Evolutionary conservation across 1,140 invertebrate species (phyloP).

Genomic region (Aphidius gifuensis): DNA sequence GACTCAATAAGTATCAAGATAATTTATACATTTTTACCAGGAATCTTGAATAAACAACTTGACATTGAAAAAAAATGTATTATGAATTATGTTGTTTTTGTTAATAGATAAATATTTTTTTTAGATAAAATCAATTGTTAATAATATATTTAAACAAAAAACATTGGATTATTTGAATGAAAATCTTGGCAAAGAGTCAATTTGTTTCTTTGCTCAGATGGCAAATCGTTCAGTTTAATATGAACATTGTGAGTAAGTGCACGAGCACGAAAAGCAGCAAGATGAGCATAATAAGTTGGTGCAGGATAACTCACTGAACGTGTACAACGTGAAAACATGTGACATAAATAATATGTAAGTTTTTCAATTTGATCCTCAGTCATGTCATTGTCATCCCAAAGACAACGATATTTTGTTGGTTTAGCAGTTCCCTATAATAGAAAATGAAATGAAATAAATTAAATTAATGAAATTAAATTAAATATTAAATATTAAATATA

Average conservation of each 20-base stretch:
- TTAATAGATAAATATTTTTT: no score
- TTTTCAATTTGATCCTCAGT: conserved; percentile 75
- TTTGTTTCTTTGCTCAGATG: conserved; percentile 29
- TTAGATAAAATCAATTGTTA: no score
- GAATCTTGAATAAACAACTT: no score
- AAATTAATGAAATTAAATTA: conserved; percentile 7
- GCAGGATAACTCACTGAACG: conserved; percentile 88
- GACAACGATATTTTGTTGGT: conserved; percentile 83
- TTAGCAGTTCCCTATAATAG: conserved; percentile 77
- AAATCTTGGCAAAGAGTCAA: conserved; percentile 30
- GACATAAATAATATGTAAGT: conserved; percentile 83
- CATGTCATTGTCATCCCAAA: conserved; percentile 78
- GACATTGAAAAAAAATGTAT: no score
- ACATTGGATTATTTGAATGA: conserved; percentile 41
- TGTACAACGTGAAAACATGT: conserved; percentile 83
- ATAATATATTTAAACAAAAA: conserved; percentile 41
- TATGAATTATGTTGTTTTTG: no score
- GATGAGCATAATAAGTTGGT: conserved; percentile 91
- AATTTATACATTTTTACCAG: no score
- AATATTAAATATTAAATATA: conserved; percentile 1
- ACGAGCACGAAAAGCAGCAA: conserved; percentile 78
- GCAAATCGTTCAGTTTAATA: conserved; percentile 29
- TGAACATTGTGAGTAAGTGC: conserved; percentile 56
- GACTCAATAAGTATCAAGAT: no score
- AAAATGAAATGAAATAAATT: no score